Conservation (phyloP, 2,888 invertebrate genomes). For the Hydriomena furcata region DNA sequence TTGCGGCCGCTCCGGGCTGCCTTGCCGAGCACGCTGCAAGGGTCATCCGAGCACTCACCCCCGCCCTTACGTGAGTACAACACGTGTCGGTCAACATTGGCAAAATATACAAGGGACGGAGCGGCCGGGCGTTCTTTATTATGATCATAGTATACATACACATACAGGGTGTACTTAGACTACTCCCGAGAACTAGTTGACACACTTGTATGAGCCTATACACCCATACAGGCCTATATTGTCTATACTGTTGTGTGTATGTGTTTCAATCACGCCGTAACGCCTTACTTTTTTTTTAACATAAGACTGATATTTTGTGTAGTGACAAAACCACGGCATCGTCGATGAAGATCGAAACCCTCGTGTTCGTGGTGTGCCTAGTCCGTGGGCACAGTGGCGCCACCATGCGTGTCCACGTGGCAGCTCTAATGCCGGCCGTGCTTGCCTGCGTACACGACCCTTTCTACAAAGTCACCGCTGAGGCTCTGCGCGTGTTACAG, state of each 20-base stretch:
- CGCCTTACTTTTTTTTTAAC: neutral
- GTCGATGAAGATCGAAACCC: slow-evolving; percentile 98
- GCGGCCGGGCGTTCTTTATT: too few relatives aligned
- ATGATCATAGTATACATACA: too few relatives aligned
- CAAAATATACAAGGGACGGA: too few relatives aligned
- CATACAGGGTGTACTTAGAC: too few relatives aligned
- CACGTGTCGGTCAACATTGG: too few relatives aligned
- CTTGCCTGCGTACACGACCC: slow-evolving; percentile 95
- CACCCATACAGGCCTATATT: too few relatives aligned
- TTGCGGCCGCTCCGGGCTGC: slow-evolving; percentile 94
- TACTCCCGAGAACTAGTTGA: too few relatives aligned
- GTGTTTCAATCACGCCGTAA: too few relatives aligned
- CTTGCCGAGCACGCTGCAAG: slow-evolving; percentile 92
- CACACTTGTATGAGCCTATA: too few relatives aligned
- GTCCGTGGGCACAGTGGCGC: slow-evolving; percentile 90
- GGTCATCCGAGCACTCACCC: slow-evolving; percentile 94
- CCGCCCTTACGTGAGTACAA: slow-evolving; percentile 86
- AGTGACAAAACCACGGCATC: slow-evolving; percentile 96
- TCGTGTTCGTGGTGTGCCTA: slow-evolving; percentile 94
- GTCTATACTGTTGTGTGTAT: too few relatives aligned
- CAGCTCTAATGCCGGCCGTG: slow-evolving; percentile 91
- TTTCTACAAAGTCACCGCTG: slow-evolving; percentile 99
- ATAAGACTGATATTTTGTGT: slow-evolving; percentile 12
- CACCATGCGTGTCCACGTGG: slow-evolving; percentile 92
- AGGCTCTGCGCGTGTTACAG: slow-evolving; percentile 96